Evolutionary conservation across 2,113 vertebrate genomes (phyloP), one percentile per base, ranked within the genome.

Genomic region (Anthoscopus minutus): DNA sequence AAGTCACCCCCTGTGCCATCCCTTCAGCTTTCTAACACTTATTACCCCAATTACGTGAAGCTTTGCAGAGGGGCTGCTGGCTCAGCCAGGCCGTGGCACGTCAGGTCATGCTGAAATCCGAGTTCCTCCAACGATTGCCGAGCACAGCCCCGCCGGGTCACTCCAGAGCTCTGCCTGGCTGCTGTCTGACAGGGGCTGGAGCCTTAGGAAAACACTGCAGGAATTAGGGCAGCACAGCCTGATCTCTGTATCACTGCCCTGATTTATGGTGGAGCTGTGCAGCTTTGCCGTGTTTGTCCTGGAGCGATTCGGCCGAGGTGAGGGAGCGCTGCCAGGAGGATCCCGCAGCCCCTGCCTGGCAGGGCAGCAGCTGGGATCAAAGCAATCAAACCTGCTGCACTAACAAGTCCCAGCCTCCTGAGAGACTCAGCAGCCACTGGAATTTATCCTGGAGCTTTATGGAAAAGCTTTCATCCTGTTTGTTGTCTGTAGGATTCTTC

Each of bases 21-120:
- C 4, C 51, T 58, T 30, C 56, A 67, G 86, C 86, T 83, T 86
- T 92, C 72, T 62, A 61, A 58, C 72, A 77, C 64, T 64, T 51
- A 14, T 96, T 95, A 92, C 86, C 88, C 82, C 81, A 67, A 33
- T 90, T 92, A 73, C 27, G 37, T 12, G 12, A 90, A 95, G 66
- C 71, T 84, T 40, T 72, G 66, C 38, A 85, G 81, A 76, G 83
- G 81, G 54, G 42, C 72, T 74, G 81, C 60, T 70, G 84, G 25
- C 23, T 82, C 62, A 15, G 88, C 27, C 69, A 8, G 62, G 7
- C 50, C 0, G 14, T 42, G 78, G 78, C 79, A 7, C 5, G 1
- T 71, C 85, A n/a, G 89, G 62, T 66, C 11, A 1, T 1, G 54
- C 85, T 48, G 54, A 33, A 86, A 86, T 80, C 73, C 40, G 1